Conservation (phyloP, 2,113 vertebrate genomes). For the Sylvilagus bachmani region DNA sequence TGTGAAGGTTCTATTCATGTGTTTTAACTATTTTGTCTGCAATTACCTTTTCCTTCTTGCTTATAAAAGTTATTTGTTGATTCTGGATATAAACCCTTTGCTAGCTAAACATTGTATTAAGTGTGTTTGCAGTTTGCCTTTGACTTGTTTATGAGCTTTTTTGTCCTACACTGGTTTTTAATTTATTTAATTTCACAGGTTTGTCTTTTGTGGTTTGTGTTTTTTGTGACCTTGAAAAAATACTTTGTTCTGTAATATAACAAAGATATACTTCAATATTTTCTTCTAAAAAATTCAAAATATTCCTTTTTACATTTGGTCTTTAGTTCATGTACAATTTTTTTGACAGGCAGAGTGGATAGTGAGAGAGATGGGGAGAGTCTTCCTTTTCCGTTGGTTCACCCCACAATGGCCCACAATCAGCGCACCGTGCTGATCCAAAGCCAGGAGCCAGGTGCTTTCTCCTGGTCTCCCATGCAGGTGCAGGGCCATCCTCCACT, state of each 20-base stretch:
- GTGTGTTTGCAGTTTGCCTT: neutral
- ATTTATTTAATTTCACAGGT: slow-evolving; percentile 28
- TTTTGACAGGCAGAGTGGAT: too few relatives aligned
- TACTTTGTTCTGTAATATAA: neutral
- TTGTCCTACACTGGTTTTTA: neutral
- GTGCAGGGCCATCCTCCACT: too few relatives aligned
- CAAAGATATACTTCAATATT: neutral
- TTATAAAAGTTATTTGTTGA: neutral
- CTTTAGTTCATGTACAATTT: neutral
- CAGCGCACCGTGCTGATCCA: too few relatives aligned
- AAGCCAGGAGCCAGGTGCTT: too few relatives aligned
- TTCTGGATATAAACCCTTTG: neutral
- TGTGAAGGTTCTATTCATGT: neutral
- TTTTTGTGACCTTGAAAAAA: neutral
- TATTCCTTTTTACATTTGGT: neutral
- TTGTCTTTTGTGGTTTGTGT: neutral
- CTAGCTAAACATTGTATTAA: neutral
- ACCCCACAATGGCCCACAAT: too few relatives aligned
- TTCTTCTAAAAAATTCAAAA: slow-evolving; percentile 28
- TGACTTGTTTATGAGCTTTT: slow-evolving; percentile 26
- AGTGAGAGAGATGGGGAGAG: too few relatives aligned
- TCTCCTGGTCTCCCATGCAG: too few relatives aligned
- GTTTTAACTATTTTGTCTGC: neutral
- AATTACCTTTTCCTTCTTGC: slow-evolving; percentile 23
- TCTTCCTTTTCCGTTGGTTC: too few relatives aligned